phyloP scores from a whole-genome alignment of 2,797 vertebrate species.

The Myotis vivesi region DNA sequence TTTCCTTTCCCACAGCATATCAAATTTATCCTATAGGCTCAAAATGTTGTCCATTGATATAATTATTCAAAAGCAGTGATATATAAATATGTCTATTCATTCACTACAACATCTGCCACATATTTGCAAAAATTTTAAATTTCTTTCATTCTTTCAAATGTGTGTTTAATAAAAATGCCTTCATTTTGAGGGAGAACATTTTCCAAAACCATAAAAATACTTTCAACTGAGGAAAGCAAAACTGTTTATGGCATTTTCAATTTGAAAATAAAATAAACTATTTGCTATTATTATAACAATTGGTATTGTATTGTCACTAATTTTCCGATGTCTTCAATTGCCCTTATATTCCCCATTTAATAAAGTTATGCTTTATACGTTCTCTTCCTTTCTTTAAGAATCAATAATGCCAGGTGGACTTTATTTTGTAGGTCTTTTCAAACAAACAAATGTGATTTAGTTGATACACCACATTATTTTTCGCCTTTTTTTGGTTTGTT shows the following conservation, averaged over 20 bases:
- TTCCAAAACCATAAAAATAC: not conserved
- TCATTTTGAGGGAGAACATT: not conserved
- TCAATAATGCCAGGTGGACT: not conserved
- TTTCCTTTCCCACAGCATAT: not conserved
- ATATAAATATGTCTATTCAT: not conserved
- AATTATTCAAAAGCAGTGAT: not conserved
- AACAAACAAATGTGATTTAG: not conserved
- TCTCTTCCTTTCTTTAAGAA: not conserved
- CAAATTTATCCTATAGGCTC: not conserved
- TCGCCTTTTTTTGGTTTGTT: not conserved
- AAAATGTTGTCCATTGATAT: not conserved
- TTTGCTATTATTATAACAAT: not conserved
- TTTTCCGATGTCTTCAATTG: not conserved
- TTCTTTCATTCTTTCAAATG: slow-evolving; percentile 2
- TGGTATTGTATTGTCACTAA: not conserved
- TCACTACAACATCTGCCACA: slow-evolving; percentile 7
- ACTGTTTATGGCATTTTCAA: not conserved
- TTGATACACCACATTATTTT: not conserved
- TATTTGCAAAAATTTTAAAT: not conserved
- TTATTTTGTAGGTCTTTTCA: not conserved
- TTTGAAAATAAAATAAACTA: slow-evolving; percentile 9
- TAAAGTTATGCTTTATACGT: not conserved
- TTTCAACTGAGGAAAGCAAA: not conserved
- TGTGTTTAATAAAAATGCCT: not conserved
- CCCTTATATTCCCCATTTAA: not conserved